A percentile compares a stretch with the other conserved stretches of the same genome.
These are phyloP conservation scores for Acipenser ruthenus DNA, from an alignment of 2,797 vertebrate genomes.

Conservation along the genomic window DNA sequence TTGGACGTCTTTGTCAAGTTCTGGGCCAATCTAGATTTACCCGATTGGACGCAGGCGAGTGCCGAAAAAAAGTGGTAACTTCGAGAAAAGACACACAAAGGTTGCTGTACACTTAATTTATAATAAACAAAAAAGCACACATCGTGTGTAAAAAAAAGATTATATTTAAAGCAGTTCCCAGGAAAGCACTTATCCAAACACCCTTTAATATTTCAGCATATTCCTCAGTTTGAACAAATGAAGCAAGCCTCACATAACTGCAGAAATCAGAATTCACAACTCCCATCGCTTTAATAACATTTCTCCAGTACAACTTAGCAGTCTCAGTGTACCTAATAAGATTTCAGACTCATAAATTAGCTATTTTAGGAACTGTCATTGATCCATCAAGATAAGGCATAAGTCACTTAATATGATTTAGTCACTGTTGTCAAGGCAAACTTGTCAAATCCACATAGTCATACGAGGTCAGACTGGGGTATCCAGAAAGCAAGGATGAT, in stretches of 20 bases:
- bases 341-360: conserved; percentile 7
- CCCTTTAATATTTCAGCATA: background rate
- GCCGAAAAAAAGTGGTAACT: too few relatives aligned
- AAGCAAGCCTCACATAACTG: too few relatives aligned
- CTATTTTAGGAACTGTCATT: conserved; percentile 10
- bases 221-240: background rate
- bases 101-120: too few relatives aligned
- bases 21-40: too few relatives aligned
- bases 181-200: background rate
- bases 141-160: background rate
- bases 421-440: conserved; percentile 10
- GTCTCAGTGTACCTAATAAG: conserved; percentile 1
- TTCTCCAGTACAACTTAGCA: background rate
- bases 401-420: conserved; percentile 16
- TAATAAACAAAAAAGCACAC: too few relatives aligned
- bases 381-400: conserved; percentile 9
- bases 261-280: background rate
- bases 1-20: too few relatives aligned
- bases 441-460: conserved; percentile 11
- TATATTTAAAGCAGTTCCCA: background rate
- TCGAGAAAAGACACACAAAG: too few relatives aligned
- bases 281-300: background rate
- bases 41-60: too few relatives aligned
- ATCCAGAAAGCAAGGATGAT: background rate
- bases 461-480: conserved; percentile 13